Percentiles rank a stretch among this genome's conserved stretches.
phyloP scores from a whole-genome alignment of 2,113 vertebrate genomes.

The Beaufortia kweichowensis region DNA sequence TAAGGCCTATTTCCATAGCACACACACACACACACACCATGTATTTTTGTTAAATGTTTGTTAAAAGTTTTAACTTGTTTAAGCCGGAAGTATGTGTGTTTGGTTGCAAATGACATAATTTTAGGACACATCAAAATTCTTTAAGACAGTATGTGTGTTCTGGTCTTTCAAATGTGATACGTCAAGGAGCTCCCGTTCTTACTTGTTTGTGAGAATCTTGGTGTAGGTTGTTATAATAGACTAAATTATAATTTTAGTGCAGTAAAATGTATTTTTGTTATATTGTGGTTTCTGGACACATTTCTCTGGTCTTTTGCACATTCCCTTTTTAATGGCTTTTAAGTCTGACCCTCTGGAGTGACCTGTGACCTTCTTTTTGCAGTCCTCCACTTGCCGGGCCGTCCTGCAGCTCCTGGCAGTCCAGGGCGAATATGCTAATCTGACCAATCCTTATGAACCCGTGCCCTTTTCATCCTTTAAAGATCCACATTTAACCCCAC shows the following conservation, averaged over 20 bases:
- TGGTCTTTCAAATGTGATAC: background rate
- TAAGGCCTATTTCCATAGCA: background rate
- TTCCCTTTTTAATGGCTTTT: background rate
- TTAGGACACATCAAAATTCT: background rate
- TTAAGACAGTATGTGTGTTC: background rate
- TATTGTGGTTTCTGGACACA: constrained; percentile 16
- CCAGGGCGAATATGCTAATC: constrained; percentile 47
- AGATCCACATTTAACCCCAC: background rate
- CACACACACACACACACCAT: background rate
- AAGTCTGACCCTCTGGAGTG: constrained; percentile 14
- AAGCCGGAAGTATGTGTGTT: background rate
- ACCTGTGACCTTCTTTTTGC: constrained; percentile 34
- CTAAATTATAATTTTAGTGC: background rate
- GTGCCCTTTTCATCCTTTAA: background rate
- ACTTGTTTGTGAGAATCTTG: background rate
- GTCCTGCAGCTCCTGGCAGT: constrained; percentile 46
- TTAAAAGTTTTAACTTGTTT: background rate
- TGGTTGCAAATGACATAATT: background rate
- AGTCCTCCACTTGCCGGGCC: constrained; percentile 29
- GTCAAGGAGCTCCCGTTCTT: background rate
- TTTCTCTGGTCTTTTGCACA: background rate
- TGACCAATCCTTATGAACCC: constrained; percentile 32
- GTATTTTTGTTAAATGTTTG: no score
- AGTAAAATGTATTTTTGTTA: background rate
- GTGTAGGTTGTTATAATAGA: background rate